Base-by-base conservation (phyloP, 2,113 vertebrate genomes). In the Spea bombifrons region DNA sequence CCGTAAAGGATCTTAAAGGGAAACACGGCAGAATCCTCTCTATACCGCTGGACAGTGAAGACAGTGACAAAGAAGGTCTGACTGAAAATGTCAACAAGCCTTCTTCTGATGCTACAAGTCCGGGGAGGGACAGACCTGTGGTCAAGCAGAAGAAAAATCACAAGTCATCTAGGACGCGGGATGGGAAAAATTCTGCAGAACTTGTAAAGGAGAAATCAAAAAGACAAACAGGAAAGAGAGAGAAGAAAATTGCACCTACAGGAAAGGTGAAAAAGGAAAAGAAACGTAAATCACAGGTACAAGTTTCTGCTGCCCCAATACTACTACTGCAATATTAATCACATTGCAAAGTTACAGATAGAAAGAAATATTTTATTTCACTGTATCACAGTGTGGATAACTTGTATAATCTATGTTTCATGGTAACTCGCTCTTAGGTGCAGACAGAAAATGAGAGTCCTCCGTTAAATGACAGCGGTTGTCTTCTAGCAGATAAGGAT, bases 391-490 rank as follows among this genome's bases (percentile, higher is more conserved):
- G 30, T 30, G 30, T 30, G 30, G 2, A 30, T 30, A 30, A 30
- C 2, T 2, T 30, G 30, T 30, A 1, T 30, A 30, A 30, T 30
- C 30, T 30, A 2, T 30, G 30, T 30, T 30, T n/a, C n/a, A n/a
- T 30, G 30, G 30, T 2, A 30, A 30, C 30, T 30, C 30, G 1
- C 30, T 30, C 88, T 65, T 69, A 43, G 70, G 9, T 59, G 46
- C 83, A 90, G 86, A 84, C 72, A 49, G 80, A 80, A 66, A 78
- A n/a, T 0, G 50, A 84, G 69, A 76, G 67, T 16, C 8, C 73
- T 63, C 79, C 82, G 17, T 81, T 94, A 64, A 94, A 96, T 73
- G 97, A 98, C 84, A 99, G 97, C 30, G 96, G 97, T 0, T 98
- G 93, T 88, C 91, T 88, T 45, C 92, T 97, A 53, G 87, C 88